Evolutionary conservation across 1,140 invertebrate species (phyloP).

Genomic region (Pristionchus pacificus): DNA sequence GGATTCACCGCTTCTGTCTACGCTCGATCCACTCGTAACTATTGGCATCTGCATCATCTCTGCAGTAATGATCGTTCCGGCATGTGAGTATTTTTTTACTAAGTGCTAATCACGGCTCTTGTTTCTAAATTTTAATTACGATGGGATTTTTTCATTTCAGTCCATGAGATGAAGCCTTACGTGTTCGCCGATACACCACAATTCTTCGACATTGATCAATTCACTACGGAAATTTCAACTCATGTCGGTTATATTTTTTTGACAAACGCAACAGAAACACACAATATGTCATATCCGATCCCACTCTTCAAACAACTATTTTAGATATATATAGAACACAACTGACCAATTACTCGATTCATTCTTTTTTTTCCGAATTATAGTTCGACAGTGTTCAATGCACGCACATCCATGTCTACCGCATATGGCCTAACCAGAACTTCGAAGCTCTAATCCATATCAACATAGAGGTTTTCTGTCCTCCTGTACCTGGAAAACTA

Average conservation of each 20-base stretch:
- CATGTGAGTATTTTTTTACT: not conserved
- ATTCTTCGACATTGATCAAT: conserved; percentile 6
- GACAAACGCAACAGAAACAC: too few relatives aligned
- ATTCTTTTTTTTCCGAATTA: conserved; percentile 1
- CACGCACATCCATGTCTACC: conserved; percentile 19
- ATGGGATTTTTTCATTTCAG: conserved; percentile 9
- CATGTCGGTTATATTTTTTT: conserved; percentile 7
- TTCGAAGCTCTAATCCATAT: conserved; percentile 18
- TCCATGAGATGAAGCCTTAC: conserved; percentile 17
- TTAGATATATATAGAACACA: not conserved
- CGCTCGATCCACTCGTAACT: not conserved
- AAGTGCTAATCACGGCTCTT: not conserved
- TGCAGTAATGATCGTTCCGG: not conserved
- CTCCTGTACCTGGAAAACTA: not conserved
- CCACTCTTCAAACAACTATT: not conserved
- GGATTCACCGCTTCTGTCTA: too few relatives aligned
- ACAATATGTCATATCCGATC: not conserved
- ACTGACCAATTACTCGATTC: not conserved
- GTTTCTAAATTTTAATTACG: not conserved
- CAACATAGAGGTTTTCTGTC: conserved; percentile 12
- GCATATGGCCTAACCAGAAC: conserved; percentile 11
- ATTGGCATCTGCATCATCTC: not conserved
- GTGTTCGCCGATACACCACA: conserved; percentile 22
- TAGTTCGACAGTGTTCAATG: conserved; percentile 17
- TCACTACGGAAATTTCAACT: conserved; percentile 4